These are phyloP conservation scores for Catharus fuscescens DNA, from an alignment of 2,113 vertebrate genomes.

Conservation along the genomic window DNA sequence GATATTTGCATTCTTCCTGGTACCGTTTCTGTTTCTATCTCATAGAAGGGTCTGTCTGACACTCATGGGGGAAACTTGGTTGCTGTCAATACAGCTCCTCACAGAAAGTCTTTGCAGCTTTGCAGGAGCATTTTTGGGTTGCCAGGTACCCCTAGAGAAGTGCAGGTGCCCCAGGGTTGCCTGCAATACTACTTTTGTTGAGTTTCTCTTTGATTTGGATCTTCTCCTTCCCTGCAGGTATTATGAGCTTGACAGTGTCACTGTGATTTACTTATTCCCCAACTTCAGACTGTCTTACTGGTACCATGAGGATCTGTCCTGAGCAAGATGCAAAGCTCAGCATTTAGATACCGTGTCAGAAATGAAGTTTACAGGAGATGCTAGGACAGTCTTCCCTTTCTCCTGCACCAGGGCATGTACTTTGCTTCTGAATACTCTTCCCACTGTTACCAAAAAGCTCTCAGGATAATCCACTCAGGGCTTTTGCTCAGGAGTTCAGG, in stretches of 20 bases:
- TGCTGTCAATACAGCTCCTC: neutral
- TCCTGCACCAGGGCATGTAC: neutral
- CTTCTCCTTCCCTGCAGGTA: neutral
- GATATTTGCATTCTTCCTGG: neutral
- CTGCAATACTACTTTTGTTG: neutral
- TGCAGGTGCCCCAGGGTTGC: neutral
- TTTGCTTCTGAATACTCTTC: neutral
- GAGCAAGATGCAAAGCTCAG: neutral
- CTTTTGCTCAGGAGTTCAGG: neutral
- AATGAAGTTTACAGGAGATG: neutral
- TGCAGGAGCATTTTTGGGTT: neutral
- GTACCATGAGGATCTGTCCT: neutral
- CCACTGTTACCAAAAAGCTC: neutral
- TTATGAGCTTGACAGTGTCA: neutral
- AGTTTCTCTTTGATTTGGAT: neutral
- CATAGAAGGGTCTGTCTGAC: neutral
- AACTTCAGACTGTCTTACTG: neutral
- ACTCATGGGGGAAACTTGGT: neutral
- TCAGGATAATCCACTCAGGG: neutral
- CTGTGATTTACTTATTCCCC: neutral
- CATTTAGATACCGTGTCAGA: neutral
- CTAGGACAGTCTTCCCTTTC: neutral
- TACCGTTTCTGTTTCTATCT: neutral
- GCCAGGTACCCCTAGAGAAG: neutral
- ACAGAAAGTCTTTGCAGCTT: neutral